Conservation (phyloP, 2,888 invertebrate genomes). For the Lithophane semibrunnea region DNA sequence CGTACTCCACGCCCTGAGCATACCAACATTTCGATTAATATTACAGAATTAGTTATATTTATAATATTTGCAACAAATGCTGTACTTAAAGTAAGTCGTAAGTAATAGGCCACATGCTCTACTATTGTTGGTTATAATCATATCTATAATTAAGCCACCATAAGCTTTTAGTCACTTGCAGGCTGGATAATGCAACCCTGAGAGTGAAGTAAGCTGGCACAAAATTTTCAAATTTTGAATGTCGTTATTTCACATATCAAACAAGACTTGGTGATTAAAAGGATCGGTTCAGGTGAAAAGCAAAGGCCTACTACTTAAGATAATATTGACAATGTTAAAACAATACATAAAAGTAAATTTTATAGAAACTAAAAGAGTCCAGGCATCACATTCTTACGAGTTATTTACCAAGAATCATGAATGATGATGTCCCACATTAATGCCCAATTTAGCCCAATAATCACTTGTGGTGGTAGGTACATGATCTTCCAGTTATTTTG, state of each 20-base stretch:
- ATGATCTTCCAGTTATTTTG: constrained; percentile 79
- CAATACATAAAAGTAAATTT: constrained; percentile 54
- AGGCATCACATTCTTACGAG: constrained; percentile 73
- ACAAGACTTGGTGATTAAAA: constrained; percentile 30
- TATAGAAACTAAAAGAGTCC: constrained; percentile 57
- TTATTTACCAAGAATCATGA: constrained; percentile 80
- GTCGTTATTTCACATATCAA: constrained; percentile 12
- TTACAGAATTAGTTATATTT: constrained; percentile 69
- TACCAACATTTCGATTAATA: constrained; percentile 88
- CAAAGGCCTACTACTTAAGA: constrained; percentile 63
- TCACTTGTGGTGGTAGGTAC: constrained; percentile 78
- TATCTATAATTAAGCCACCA: constrained; percentile 29
- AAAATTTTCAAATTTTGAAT: background rate
- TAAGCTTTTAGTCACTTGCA: constrained; percentile 41
- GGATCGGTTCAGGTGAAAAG: constrained; percentile 39
- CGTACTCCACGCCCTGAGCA: constrained; percentile 89
- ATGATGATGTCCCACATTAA: constrained; percentile 81
- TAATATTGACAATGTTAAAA: constrained; percentile 63
- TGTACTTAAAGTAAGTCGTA: constrained; percentile 64
- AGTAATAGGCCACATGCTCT: constrained; percentile 63
- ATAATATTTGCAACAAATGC: constrained; percentile 62
- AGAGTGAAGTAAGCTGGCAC: constrained; percentile 17
- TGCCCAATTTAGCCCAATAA: constrained; percentile 86
- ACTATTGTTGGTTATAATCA: constrained; percentile 30
- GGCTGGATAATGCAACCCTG: background rate